Percentiles rank a stretch among this genome's conserved stretches.
These are phyloP conservation scores for Heliconius eleuchia DNA, from an alignment of 1,140 invertebrate genomes.

Conservation along the genomic window DNA sequence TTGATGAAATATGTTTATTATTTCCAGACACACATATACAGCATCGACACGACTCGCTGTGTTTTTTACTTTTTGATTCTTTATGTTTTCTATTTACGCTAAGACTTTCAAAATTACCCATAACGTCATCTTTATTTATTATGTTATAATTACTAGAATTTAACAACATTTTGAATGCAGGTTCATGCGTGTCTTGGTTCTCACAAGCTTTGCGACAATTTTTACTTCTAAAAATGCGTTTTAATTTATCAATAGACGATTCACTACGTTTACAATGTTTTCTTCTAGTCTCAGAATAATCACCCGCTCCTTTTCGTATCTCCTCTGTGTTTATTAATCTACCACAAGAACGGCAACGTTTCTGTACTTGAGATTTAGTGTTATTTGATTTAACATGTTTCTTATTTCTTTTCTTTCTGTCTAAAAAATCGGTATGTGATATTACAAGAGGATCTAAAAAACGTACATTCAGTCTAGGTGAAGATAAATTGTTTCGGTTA, in stretches of 20 bases:
- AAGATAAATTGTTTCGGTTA: constrained; percentile 5
- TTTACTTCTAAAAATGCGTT: neutral
- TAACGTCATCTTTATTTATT: constrained; percentile 41
- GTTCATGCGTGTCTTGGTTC: constrained; percentile 4
- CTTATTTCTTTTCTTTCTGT: constrained; percentile 7
- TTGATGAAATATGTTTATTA: constrained; percentile 18
- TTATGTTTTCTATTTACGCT: constrained; percentile 17
- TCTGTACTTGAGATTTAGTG: constrained; percentile 16
- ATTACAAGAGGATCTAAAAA: constrained; percentile 27
- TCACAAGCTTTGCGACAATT: neutral
- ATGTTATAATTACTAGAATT: constrained; percentile 29
- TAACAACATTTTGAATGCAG: constrained; percentile 36
- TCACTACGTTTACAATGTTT: neutral
- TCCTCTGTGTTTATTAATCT: constrained; percentile 35
- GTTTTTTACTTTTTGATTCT: neutral
- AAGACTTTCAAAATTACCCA: constrained; percentile 24
- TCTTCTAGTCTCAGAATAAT: constrained; percentile 13
- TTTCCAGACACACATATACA: constrained; percentile 35
- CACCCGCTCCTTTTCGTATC: constrained; percentile 40
- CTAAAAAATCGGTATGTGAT: neutral
- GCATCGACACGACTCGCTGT: constrained; percentile 12
- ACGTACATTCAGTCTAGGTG: constrained; percentile 27
- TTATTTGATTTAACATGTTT: neutral
- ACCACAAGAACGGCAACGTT: constrained; percentile 37
- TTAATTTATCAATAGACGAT: neutral